Percentiles rank a stretch among this genome's conserved stretches.
Conservation (phyloP, 1,140 invertebrate genomes). For the Aphaenogaster ashmeadi region DNA sequence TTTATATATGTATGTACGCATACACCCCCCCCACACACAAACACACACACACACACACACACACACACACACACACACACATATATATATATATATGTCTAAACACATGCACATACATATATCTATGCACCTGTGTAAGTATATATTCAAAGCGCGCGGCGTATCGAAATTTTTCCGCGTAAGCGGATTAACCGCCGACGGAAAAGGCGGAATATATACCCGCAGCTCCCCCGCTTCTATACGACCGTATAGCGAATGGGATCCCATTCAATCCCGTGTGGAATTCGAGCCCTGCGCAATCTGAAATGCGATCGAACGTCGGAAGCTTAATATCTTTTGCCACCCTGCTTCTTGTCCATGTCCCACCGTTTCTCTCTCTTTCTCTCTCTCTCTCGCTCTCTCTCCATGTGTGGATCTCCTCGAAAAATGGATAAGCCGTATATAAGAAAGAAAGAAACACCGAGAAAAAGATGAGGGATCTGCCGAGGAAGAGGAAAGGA, state of each 20-base stretch:
- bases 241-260: slow-evolving; percentile 70
- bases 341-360: slow-evolving; percentile 50
- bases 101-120: background rate
- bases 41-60: background rate
- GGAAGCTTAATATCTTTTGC: slow-evolving; percentile 74
- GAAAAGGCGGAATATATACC: slow-evolving; percentile 68
- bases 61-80: background rate
- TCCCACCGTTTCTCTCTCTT: slow-evolving; percentile 9
- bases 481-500: background rate
- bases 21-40: too few species aligned
- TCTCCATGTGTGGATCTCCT: slow-evolving; percentile 21
- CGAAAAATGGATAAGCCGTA: slow-evolving; percentile 59
- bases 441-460: background rate
- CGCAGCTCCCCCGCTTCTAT: slow-evolving; percentile 25
- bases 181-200: slow-evolving; percentile 80
- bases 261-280: slow-evolving; percentile 79
- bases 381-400: background rate
- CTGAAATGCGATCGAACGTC: slow-evolving; percentile 81
- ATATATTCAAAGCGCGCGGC: slow-evolving; percentile 59
- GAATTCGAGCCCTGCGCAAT: slow-evolving; percentile 78
- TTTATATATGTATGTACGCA: slow-evolving; percentile 25
- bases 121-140: slow-evolving; percentile 1
- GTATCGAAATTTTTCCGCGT: slow-evolving; percentile 80
- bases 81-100: background rate
- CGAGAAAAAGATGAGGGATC: background rate